Evolutionary conservation across 2,797 vertebrate genomes (phyloP).

Genomic region (Taeniopygia guttata): DNA sequence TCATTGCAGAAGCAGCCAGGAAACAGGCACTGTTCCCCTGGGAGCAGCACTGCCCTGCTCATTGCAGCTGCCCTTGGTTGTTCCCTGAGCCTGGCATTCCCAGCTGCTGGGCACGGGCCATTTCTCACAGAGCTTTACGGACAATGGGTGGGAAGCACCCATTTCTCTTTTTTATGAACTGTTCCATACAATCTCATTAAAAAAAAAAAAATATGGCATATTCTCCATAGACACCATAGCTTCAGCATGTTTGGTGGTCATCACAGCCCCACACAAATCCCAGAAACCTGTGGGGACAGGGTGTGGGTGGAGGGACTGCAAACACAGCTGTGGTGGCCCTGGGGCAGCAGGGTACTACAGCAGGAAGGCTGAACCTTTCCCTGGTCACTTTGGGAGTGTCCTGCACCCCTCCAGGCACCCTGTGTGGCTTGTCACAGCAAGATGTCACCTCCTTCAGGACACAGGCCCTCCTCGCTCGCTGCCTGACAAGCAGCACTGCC

Average conservation of each 20-base stretch:
- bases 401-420: neutral
- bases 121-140: neutral
- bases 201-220: slow-evolving; percentile 3
- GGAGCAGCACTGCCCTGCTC: neutral
- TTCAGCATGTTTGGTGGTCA: neutral
- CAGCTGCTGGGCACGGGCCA: neutral
- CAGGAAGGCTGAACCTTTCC: neutral
- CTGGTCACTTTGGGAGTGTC: neutral
- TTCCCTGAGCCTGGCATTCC: neutral
- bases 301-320: neutral
- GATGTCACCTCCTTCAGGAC: neutral
- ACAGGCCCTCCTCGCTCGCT: rapidly evolving
- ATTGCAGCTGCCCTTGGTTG: neutral
- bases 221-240: neutral
- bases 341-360: no score
- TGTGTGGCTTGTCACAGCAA: rapidly evolving
- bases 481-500: neutral
- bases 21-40: neutral
- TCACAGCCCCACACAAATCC: neutral
- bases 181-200: neutral
- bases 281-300: rapidly evolving
- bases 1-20: neutral
- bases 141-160: neutral
- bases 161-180: neutral
- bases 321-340: neutral